Base-by-base conservation (phyloP, 2,113 vertebrate species). In the Malaclemys terrapin region DNA sequence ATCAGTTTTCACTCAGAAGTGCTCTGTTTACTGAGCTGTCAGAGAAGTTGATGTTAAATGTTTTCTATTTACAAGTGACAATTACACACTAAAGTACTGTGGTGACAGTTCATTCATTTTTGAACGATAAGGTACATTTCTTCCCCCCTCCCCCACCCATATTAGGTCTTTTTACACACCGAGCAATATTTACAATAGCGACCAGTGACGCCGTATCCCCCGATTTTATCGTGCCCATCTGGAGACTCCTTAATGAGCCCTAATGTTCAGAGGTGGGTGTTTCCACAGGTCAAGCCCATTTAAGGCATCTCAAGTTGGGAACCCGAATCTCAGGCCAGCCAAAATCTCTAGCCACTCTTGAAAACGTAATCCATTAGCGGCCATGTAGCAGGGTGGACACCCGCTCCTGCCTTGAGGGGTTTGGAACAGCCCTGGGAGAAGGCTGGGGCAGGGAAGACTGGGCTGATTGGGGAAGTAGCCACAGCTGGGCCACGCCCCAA, bases 51-150 rank as follows among this genome's bases (percentile, higher is more conserved):
- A 90, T 93, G 84, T 90, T 81, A 90, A 88, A 91, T 1, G 0
- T 91, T 92, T 94, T 75, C 56, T 95, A 89, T 87, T 90, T 91
- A 96, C 89, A 95, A 88, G 75, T 1, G 22, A 84, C 89, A 86
- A 75, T 72, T 90, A 87, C 0, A 0, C 72, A 96, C 10, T 12
- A 35, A 82, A 82, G 79, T 59, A 31, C 54, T 85, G 57, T 96
- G 93, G n/a, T 1, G 13, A 87, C 57, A 91, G 2, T 88, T 88
- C 84, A 92, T 83, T 91, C 86, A 85, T 92, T 89, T 91, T 90
- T 84, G 47, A 4, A 2, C 22, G 19, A 38, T 35, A 47, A 87
- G 65, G 47, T 92, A 8, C 5, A 27, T 50, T 86, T 81, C 65
- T 90, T 84, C 82, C 83, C 57, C 78, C 57, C 75, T 56, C 80